phyloP scores from a whole-genome alignment of 2,888 invertebrate species.

The Oasisia sp. region DNA sequence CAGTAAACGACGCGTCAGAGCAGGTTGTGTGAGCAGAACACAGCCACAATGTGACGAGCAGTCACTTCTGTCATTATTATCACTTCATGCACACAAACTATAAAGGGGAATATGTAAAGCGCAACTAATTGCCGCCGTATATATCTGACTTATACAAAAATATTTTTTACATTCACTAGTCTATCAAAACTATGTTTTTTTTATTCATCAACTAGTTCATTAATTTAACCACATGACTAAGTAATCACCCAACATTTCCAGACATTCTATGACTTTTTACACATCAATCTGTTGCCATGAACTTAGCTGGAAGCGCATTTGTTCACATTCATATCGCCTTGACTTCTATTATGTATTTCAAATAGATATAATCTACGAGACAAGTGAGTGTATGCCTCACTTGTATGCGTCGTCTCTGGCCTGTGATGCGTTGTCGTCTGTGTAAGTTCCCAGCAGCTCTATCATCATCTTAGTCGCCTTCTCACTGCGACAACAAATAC shows the following conservation, averaged over 20 bases:
- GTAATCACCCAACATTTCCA: too few species aligned
- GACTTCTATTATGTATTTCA: background rate
- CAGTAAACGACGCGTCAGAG: background rate
- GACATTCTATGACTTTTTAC: background rate
- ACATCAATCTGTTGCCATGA: background rate
- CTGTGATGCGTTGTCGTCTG: conserved; percentile 94
- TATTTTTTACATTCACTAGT: background rate
- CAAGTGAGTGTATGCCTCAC: conserved; percentile 73
- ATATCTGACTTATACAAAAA: background rate
- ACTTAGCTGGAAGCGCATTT: background rate
- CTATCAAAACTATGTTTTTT: background rate
- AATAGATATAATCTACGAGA: background rate
- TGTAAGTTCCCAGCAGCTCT: conserved; percentile 94
- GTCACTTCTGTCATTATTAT: background rate
- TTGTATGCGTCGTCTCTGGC: conserved; percentile 90
- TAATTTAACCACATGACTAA: too few species aligned
- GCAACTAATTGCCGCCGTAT: background rate
- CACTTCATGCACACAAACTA: background rate
- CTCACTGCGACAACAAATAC: conserved; percentile 72
- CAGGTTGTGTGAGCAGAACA: background rate
- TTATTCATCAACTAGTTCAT: background rate
- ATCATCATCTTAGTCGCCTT: conserved; percentile 96
- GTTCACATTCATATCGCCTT: background rate
- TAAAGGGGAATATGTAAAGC: background rate
- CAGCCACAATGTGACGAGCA: background rate